Conservation (phyloP, 2,888 invertebrate genomes). For the Chironomus tentans region DNA sequence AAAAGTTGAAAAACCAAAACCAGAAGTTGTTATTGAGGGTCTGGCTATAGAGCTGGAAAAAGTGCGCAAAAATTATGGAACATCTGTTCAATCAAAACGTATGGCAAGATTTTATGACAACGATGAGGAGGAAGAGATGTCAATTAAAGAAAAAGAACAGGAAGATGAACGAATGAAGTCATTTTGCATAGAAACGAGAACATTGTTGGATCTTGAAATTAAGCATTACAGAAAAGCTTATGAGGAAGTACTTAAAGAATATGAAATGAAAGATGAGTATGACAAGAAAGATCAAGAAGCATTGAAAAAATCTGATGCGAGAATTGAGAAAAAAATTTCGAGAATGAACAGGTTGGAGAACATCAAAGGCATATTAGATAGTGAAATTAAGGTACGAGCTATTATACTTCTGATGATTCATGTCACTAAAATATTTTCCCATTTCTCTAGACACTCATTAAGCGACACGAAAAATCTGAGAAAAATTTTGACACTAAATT, state of each 20-base stretch:
- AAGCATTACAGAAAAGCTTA: not conserved
- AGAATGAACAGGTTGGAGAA: not conserved
- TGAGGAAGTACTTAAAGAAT: not conserved
- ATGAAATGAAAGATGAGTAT: not conserved
- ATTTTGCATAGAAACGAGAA: not conserved
- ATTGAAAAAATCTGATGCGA: not conserved
- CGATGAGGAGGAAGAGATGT: not conserved
- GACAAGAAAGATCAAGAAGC: slow-evolving; percentile 3
- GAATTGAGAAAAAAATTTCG: not conserved
- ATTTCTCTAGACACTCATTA: not conserved
- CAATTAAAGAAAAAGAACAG: not conserved
- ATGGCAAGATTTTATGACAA: not conserved
- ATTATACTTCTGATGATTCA: not conserved
- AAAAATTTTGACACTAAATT: not conserved
- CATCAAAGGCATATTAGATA: not conserved
- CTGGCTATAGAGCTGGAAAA: not conserved
- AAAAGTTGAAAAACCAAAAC: not conserved
- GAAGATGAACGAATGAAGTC: not conserved
- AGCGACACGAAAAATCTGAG: not conserved
- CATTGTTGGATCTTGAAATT: not conserved
- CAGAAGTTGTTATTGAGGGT: not conserved
- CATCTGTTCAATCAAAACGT: not conserved
- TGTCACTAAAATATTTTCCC: not conserved
- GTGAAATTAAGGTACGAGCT: not conserved
- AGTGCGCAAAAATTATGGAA: not conserved